These are phyloP conservation scores for Microtus oregoni DNA, from an alignment of 2,113 vertebrate genomes.

Conservation along the genomic window DNA sequence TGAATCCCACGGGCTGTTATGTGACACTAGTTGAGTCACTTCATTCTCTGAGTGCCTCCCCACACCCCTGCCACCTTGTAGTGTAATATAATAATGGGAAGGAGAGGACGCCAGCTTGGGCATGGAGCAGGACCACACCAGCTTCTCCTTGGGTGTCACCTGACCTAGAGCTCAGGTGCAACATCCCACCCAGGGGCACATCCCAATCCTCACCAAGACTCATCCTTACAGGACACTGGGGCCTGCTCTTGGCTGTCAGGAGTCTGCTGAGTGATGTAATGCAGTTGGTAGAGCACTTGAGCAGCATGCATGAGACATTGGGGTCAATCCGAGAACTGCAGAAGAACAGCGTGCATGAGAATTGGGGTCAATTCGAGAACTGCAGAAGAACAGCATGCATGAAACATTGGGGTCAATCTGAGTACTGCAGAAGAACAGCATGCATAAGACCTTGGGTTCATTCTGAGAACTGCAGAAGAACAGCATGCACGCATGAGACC, in stretches of 20 bases:
- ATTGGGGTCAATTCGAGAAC: too few species aligned
- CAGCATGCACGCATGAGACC: too few species aligned
- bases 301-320: too few species aligned
- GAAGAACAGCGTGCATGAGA: too few species aligned
- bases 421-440: too few species aligned
- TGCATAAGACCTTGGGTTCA: too few species aligned
- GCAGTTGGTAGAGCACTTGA: background rate
- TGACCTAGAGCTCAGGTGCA: background rate
- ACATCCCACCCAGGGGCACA: background rate
- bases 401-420: too few species aligned
- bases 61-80: background rate
- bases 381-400: too few species aligned
- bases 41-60: background rate
- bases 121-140: background rate
- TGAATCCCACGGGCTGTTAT: background rate
- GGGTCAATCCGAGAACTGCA: too few species aligned
- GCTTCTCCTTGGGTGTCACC: background rate
- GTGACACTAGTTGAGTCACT: background rate
- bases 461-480: too few species aligned
- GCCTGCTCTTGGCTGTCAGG: background rate
- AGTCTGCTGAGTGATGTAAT: background rate
- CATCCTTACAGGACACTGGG: background rate
- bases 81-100: background rate
- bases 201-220: fast-evolving
- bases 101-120: too few species aligned